These are phyloP conservation scores for Semnornis frantzii DNA, from an alignment of 2,113 vertebrate species.

Conservation along the genomic window DNA sequence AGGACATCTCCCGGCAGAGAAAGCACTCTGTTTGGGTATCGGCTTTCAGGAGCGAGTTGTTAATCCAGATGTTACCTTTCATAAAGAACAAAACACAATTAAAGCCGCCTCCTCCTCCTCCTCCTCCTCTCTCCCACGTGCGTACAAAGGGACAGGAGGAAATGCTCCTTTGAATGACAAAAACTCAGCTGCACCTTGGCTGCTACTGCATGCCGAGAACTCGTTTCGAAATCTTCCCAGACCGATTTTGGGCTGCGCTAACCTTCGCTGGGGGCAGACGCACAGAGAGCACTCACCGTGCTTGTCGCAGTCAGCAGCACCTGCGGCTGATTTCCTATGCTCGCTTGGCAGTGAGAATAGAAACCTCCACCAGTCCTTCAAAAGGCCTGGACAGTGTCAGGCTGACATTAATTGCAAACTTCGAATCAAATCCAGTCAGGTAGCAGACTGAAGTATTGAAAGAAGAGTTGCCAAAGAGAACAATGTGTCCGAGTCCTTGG, in stretches of 20 bases:
- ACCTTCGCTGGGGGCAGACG: background rate
- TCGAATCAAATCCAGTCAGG: background rate
- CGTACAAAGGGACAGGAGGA: slow-evolving; percentile 16
- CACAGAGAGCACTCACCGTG: background rate
- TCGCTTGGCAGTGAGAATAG: background rate
- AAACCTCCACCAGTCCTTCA: slow-evolving; percentile 7
- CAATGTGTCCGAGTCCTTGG: background rate
- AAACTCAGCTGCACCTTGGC: background rate
- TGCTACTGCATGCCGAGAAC: background rate
- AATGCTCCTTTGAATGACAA: background rate
- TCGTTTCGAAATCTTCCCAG: background rate
- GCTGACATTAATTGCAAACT: background rate
- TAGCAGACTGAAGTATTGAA: background rate
- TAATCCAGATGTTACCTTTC: slow-evolving; percentile 75
- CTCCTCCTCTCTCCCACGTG: background rate
- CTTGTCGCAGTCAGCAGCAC: background rate
- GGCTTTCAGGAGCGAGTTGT: slow-evolving; percentile 75
- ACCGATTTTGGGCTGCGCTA: background rate
- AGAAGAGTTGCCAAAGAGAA: background rate
- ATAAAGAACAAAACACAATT: slow-evolving; percentile 71
- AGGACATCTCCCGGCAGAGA: slow-evolving; percentile 77
- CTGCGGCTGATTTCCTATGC: background rate
- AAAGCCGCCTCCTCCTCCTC: slow-evolving; percentile 39
- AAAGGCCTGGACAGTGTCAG: background rate
- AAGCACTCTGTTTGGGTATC: slow-evolving; percentile 78